Evolutionary conservation across 1,140 invertebrate genomes (phyloP), one percentile per base, ranked within the genome.

Genomic region (Muscidifurax raptorellus): DNA sequence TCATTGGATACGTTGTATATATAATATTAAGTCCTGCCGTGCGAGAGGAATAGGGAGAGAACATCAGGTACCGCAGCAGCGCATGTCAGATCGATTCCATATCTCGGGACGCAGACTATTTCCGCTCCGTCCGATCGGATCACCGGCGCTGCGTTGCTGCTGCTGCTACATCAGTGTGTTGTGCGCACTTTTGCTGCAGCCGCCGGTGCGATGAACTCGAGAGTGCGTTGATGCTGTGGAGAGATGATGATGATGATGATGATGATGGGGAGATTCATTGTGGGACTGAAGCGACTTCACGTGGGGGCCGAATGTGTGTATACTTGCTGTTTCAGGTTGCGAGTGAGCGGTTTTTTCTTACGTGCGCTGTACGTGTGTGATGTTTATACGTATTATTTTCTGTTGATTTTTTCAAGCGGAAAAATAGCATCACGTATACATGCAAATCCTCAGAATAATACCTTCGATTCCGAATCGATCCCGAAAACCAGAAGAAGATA

Each of bases 1-100:
- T 86, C 85, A 87, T 86, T 76, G 83, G 79, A 88, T 77, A 83
- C 74, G 85, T 87, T 78, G n/a, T n/a, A n/a, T n/a, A n/a, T n/a
- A n/a, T n/a, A n/a, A 76, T 81, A 86, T 87, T 82, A 79, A 86
- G 86, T 85, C 76, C 5, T 28, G 32, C 64, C 18, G 7, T 6
- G 36, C 25, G 32, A 77, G 36, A 27, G 36, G 32, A n/a, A 75
- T 30, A 75, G 40, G 59, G 3, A 66, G 6, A 59, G 5, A 71
- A 59, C 30, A n/a, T n/a, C n/a, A 66, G 18, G 81, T 25, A 78
- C 59, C 22, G 32, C 5, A 36, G 22, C 67, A 40, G 13, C 44
- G 13, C 44, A 15, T 12, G 83, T 80, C 83, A 78, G 59, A 80
- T 84, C 78, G 47, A 84, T 84, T 84, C 30, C 77, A 75, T 40